These are phyloP conservation scores for Phymastichus coffea DNA, from an alignment of 1,140 invertebrate species.

Conservation along the genomic window DNA sequence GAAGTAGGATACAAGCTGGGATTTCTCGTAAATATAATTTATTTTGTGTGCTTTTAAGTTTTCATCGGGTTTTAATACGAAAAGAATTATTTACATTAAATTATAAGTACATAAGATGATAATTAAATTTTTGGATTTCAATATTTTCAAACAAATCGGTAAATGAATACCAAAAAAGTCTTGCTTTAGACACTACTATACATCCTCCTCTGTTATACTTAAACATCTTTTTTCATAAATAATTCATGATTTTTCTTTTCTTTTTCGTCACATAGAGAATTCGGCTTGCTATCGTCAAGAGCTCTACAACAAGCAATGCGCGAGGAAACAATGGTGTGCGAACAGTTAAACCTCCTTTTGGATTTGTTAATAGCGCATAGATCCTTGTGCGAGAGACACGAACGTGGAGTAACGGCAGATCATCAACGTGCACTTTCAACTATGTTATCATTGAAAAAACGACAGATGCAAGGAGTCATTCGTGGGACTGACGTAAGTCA, in stretches of 20 bases:
- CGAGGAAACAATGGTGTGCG: slow-evolving; percentile 64
- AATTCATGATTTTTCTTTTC: too few relatives aligned
- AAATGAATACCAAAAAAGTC: too few relatives aligned
- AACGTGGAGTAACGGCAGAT: slow-evolving; percentile 68
- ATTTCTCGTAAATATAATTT: neutral
- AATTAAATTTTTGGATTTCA: too few relatives aligned
- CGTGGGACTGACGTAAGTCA: slow-evolving; percentile 62
- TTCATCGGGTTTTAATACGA: too few relatives aligned
- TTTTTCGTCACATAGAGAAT: too few relatives aligned
- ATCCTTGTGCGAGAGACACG: slow-evolving; percentile 70
- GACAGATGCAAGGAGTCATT: slow-evolving; percentile 70
- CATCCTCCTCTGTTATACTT: too few relatives aligned
- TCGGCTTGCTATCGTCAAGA: slow-evolving; percentile 51
- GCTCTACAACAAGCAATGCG: slow-evolving; percentile 57
- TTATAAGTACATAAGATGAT: too few relatives aligned
- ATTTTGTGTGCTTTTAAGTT: too few relatives aligned
- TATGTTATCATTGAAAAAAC: slow-evolving; percentile 70
- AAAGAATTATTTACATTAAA: too few relatives aligned
- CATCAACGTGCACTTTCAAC: slow-evolving; percentile 70
- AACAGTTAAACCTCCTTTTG: slow-evolving; percentile 63
- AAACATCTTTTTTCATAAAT: too few relatives aligned
- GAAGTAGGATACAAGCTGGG: neutral
- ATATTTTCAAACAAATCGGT: too few relatives aligned
- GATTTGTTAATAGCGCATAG: slow-evolving; percentile 66
- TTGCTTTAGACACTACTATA: too few relatives aligned